Percentiles rank a stretch among this genome's conserved stretches.
Evolutionary conservation across 2,888 invertebrate genomes (phyloP).

Genomic region (Zhuqinia jingwanae): DNA sequence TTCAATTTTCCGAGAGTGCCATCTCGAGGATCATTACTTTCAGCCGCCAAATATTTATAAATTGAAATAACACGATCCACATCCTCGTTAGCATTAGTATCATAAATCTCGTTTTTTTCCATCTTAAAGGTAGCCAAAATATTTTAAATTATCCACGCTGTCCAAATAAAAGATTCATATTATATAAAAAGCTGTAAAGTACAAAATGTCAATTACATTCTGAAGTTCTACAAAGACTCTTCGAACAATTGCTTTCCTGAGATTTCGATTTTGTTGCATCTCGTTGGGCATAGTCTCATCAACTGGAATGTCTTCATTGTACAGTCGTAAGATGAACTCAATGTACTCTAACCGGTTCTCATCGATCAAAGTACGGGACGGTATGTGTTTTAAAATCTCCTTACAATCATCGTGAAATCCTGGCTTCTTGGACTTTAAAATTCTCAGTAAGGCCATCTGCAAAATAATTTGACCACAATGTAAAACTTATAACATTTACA

Average conservation of each 20-base stretch:
- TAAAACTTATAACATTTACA: no score
- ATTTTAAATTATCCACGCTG: no score
- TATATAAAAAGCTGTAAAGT: no score
- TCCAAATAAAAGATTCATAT: no score
- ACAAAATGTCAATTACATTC: constrained; percentile 8
- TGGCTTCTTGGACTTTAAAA: constrained; percentile 67
- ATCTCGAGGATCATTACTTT: constrained; percentile 8
- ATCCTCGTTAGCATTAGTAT: constrained; percentile 3
- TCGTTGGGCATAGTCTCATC: constrained; percentile 46
- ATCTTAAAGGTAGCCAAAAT: constrained; percentile 6
- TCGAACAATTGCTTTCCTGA: constrained; percentile 8
- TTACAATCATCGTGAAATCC: constrained; percentile 73
- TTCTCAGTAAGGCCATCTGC: constrained; percentile 75
- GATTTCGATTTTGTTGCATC: constrained; percentile 4
- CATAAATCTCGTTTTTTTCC: neutral
- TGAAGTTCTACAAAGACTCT: constrained; percentile 38
- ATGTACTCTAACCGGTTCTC: constrained; percentile 55
- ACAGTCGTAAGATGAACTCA: constrained; percentile 57
- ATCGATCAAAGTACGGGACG: constrained; percentile 63
- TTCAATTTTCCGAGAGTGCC: constrained; percentile 22
- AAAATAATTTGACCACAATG: neutral
- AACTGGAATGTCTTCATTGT: constrained; percentile 2
- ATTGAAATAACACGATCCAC: constrained; percentile 18
- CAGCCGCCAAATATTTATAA: neutral
- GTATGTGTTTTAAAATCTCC: constrained; percentile 74